Conservation (phyloP, 2,888 invertebrate species). For the Nudaria mundana region DNA sequence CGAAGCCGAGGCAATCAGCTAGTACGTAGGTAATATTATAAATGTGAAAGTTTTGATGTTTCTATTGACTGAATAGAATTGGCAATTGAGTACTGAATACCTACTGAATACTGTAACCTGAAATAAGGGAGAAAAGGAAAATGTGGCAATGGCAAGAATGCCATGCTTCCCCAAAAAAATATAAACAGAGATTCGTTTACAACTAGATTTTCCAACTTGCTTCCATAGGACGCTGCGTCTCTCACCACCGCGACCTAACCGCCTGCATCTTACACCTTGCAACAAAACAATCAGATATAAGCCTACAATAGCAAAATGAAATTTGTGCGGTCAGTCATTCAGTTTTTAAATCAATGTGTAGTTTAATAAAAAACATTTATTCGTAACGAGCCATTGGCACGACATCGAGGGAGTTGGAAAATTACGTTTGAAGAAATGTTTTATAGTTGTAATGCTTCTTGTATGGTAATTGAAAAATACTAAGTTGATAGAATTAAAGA, state of each 20-base stretch:
- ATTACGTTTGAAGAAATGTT: conserved; percentile 17
- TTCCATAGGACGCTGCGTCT: not conserved
- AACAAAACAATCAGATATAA: conserved; percentile 20
- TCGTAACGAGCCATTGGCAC: conserved; percentile 41
- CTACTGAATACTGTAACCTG: too few species aligned
- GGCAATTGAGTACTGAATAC: too few species aligned
- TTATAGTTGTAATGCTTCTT: conserved; percentile 10
- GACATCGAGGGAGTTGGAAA: conserved; percentile 21
- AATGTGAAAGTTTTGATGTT: too few species aligned
- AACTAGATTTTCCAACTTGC: too few species aligned
- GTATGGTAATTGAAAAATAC: conserved; percentile 8
- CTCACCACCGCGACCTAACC: not conserved
- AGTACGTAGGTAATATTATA: too few species aligned
- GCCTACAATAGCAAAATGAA: conserved; percentile 31
- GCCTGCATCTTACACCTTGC: conserved; percentile 13
- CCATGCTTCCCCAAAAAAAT: too few species aligned
- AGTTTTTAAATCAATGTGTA: conserved; percentile 56
- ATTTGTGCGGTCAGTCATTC: conserved; percentile 45
- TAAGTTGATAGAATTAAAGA: not conserved
- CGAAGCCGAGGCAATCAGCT: too few species aligned
- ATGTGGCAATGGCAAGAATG: too few species aligned
- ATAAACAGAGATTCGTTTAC: too few species aligned
- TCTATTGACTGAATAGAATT: too few species aligned
- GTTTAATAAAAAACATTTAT: conserved; percentile 49
- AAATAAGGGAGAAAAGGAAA: too few species aligned